Conservation (phyloP, 2,797 vertebrate genomes). For the Acanthurus lineatus region DNA sequence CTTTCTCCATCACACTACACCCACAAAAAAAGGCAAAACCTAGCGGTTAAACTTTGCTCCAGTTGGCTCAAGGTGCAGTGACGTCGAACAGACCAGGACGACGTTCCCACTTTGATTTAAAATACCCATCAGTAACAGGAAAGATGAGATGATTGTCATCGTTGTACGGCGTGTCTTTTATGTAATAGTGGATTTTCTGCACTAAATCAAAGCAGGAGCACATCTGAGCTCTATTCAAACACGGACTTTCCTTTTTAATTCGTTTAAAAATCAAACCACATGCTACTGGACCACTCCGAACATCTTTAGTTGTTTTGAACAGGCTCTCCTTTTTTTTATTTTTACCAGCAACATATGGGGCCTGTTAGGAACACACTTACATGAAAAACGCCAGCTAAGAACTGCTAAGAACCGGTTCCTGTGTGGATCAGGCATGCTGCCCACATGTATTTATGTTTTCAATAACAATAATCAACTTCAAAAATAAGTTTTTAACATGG, state of each 20-base stretch:
- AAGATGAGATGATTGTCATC: slow-evolving; percentile 34
- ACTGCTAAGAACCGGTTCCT: background rate
- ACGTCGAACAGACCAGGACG: slow-evolving; percentile 8
- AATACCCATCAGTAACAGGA: slow-evolving; percentile 46
- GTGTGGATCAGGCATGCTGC: background rate
- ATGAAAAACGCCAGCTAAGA: slow-evolving; percentile 5
- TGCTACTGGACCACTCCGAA: slow-evolving; percentile 38
- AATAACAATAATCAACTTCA: background rate
- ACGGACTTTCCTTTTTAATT: slow-evolving; percentile 40
- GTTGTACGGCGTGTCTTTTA: slow-evolving; percentile 21
- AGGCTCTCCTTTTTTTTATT: slow-evolving; percentile 35
- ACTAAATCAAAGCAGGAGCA: slow-evolving; percentile 44
- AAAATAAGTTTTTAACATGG: background rate
- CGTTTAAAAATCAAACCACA: slow-evolving; percentile 54
- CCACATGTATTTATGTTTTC: background rate
- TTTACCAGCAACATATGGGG: slow-evolving; percentile 37
- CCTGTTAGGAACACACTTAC: slow-evolving; percentile 5
- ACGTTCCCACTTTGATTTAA: slow-evolving; percentile 46
- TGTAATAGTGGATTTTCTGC: slow-evolving; percentile 18
- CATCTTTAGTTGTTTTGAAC: slow-evolving; percentile 38
- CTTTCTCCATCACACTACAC: slow-evolving; percentile 6
- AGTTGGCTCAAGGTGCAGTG: slow-evolving; percentile 35
- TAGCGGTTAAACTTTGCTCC: background rate
- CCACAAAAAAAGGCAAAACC: slow-evolving; percentile 13
- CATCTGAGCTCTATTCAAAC: slow-evolving; percentile 55